phyloP scores from a whole-genome alignment of 53 echinoderm and acorn worm genomes.

The Holothuria leucospilota region DNA sequence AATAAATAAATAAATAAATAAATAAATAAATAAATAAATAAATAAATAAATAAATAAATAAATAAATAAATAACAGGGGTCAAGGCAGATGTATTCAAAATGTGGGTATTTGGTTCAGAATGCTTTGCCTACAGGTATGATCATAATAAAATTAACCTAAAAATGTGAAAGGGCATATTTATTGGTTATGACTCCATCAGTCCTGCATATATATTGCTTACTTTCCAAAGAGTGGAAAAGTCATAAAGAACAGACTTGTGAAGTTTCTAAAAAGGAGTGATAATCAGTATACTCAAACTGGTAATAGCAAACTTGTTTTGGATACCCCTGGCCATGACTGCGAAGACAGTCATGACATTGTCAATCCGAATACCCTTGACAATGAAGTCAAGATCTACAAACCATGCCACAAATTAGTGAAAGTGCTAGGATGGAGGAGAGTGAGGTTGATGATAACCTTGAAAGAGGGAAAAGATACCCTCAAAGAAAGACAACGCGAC shows the following conservation, averaged over 20 bases:
- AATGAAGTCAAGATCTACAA: neutral
- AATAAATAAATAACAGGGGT: conserved; percentile 13
- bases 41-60: neutral
- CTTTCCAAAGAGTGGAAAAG: conserved; percentile 24
- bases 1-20: too few relatives aligned
- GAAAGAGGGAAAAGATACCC: conserved; percentile 13
- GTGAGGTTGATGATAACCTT: neutral
- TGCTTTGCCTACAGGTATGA: conserved; percentile 44
- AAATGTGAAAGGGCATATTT: conserved; percentile 26
- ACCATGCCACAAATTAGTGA: neutral
- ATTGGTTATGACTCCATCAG: conserved; percentile 49
- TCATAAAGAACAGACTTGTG: conserved; percentile 23
- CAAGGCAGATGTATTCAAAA: neutral
- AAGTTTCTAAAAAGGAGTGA: neutral
- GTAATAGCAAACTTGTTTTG: too few relatives aligned
- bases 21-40: too few relatives aligned
- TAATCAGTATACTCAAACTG: neutral
- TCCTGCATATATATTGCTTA: conserved; percentile 50
- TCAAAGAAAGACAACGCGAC: conserved; percentile 39
- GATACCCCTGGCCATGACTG: neutral
- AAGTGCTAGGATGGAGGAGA: neutral
- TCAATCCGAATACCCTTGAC: neutral
- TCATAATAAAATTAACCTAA: conserved; percentile 24
- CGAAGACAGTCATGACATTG: conserved; percentile 12
- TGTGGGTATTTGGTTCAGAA: conserved; percentile 34